Percentiles rank a stretch among this genome's conserved stretches.
Evolutionary conservation across 2,888 invertebrate species (phyloP).

Genomic region (Pseudococcus jackbeardsleyi): DNA sequence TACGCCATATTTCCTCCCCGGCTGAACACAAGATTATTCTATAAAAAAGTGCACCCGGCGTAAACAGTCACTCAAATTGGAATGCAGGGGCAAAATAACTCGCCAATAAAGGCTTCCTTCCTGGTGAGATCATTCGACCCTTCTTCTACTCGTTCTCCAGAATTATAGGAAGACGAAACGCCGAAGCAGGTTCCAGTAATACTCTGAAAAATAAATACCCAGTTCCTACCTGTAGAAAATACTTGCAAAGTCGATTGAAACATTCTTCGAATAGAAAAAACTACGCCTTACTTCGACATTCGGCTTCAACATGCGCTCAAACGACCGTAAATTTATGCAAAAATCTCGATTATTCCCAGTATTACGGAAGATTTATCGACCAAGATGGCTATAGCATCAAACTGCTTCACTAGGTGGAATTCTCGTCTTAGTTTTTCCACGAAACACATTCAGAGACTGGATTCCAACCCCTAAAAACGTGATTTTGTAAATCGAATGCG

Average conservation of each 20-base stretch:
- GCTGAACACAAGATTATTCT: no score
- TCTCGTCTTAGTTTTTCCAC: background rate
- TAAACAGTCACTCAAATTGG: no score
- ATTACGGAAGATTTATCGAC: conserved; percentile 1
- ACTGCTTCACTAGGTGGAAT: background rate
- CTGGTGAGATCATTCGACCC: background rate
- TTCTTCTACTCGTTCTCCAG: background rate
- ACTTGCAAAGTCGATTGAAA: conserved; percentile 9
- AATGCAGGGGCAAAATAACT: background rate
- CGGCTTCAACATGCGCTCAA: background rate
- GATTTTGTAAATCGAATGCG: no score
- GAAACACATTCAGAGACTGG: background rate
- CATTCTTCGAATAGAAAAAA: conserved; percentile 6
- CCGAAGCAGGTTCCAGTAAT: background rate
- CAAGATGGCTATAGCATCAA: background rate
- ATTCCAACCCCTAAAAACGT: no score
- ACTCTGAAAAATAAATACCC: background rate
- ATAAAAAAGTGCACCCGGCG: no score
- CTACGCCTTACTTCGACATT: background rate
- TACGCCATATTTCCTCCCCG: no score
- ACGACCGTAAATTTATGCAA: conserved; percentile 32
- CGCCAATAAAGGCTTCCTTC: background rate
- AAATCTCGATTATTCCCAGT: conserved; percentile 7
- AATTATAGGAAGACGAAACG: background rate
- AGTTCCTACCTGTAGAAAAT: background rate